phyloP scores from a whole-genome alignment of 2,888 invertebrate species.

The Operophtera brumata region DNA sequence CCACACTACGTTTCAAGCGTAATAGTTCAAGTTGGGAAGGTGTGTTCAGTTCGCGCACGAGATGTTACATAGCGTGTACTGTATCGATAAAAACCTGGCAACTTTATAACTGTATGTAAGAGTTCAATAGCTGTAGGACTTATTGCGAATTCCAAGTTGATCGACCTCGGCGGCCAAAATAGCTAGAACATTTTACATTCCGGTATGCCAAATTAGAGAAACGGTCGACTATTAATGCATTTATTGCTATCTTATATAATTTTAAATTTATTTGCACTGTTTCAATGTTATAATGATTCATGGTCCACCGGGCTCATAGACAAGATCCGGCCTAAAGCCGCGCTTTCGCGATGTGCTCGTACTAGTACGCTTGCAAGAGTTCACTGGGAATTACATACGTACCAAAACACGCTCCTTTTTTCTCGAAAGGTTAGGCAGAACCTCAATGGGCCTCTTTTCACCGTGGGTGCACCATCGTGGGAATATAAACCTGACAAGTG shows the following conservation, averaged over 20 bases:
- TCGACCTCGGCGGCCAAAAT: slow-evolving; percentile 48
- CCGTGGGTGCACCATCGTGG: too few species aligned
- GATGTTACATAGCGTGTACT: not conserved
- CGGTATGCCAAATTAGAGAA: slow-evolving; percentile 73
- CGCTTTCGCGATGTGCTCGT: too few species aligned
- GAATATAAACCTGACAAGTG: too few species aligned
- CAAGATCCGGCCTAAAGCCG: too few species aligned
- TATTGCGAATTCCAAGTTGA: slow-evolving; percentile 21
- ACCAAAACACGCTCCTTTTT: too few species aligned
- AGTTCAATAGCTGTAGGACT: slow-evolving; percentile 11
- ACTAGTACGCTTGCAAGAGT: too few species aligned
- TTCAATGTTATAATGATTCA: not conserved
- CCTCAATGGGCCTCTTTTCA: too few species aligned
- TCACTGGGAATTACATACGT: too few species aligned
- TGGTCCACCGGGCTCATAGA: not conserved
- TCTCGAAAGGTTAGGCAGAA: too few species aligned
- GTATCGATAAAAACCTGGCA: slow-evolving; percentile 1
- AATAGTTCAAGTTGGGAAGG: not conserved
- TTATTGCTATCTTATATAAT: slow-evolving; percentile 36
- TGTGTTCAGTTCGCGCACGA: not conserved
- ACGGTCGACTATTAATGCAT: slow-evolving; percentile 49
- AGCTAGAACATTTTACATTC: slow-evolving; percentile 66
- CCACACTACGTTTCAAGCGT: too few species aligned
- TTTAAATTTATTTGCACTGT: slow-evolving; percentile 32
- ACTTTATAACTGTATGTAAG: slow-evolving; percentile 3